A percentile compares a stretch with the other conserved stretches of the same genome.
phyloP scores from a whole-genome alignment of 2,113 vertebrate genomes.

The Psammodynastes pulverulentus region DNA sequence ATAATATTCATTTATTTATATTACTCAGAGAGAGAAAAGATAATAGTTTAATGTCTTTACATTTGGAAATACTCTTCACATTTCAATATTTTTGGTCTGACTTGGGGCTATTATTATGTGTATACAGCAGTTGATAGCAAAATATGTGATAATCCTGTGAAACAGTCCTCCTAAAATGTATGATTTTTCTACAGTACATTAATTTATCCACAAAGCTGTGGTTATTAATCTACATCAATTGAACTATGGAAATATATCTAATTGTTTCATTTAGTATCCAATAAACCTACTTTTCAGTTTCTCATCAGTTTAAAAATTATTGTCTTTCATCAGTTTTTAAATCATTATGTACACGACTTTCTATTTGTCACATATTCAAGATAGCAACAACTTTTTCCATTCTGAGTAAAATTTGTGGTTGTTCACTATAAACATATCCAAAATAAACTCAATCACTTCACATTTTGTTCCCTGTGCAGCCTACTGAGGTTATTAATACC shows the following conservation, averaged over 20 bases:
- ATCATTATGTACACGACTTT: neutral
- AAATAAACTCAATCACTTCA: slow-evolving; percentile 10
- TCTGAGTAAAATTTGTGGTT: neutral
- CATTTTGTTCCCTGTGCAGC: slow-evolving; percentile 15
- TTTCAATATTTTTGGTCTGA: neutral
- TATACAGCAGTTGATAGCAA: slow-evolving; percentile 15
- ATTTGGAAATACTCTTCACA: slow-evolving; percentile 27
- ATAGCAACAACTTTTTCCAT: neutral
- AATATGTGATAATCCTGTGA: slow-evolving; percentile 8
- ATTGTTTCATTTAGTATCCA: neutral
- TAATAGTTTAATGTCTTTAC: neutral
- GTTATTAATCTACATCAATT: neutral
- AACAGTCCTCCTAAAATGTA: slow-evolving; percentile 35
- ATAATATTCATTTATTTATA: neutral
- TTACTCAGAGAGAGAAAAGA: slow-evolving; percentile 8
- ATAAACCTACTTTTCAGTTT: neutral
- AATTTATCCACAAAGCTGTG: neutral
- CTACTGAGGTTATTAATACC: slow-evolving; percentile 10
- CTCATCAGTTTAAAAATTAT: neutral
- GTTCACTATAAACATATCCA: neutral
- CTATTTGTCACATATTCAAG: fast-evolving
- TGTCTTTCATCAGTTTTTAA: neutral
- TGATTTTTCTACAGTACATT: neutral
- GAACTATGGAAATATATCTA: neutral
- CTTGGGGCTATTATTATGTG: slow-evolving; percentile 33